Conservation (phyloP, 1,140 invertebrate species). For the Ericerus pela region DNA sequence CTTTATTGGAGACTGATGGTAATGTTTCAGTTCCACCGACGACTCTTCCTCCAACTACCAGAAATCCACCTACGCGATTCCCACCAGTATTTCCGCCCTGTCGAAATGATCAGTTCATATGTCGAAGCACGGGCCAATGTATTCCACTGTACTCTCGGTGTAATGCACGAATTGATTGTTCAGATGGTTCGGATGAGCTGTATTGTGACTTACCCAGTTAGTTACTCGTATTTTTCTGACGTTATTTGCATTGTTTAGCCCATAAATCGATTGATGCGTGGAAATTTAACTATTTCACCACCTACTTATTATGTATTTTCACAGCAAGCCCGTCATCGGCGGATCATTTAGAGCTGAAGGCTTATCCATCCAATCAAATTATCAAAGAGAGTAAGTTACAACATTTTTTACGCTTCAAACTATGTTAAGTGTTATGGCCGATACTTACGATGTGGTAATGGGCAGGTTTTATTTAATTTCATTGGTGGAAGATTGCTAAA, state of each 20-base stretch:
- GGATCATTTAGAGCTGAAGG: constrained; percentile 44
- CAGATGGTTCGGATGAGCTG: constrained; percentile 52
- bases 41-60: neutral
- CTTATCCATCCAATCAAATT: constrained; percentile 55
- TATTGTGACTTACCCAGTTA: constrained; percentile 40
- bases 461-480: too few relatives aligned
- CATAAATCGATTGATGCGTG: neutral
- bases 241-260: constrained; percentile 18
- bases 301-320: neutral
- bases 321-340: neutral
- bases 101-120: constrained; percentile 37
- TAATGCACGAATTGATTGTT: constrained; percentile 42
- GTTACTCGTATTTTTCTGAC: neutral
- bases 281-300: neutral
- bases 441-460: too few relatives aligned
- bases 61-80: neutral
- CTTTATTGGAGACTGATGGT: neutral
- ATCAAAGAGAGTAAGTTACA: constrained; percentile 63
- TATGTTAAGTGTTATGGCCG: too few relatives aligned
- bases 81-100: constrained; percentile 27
- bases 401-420: neutral
- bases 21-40: neutral
- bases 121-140: constrained; percentile 40
- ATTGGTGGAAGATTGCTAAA: too few relatives aligned
- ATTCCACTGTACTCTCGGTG: constrained; percentile 38